Conservation (phyloP, 2,797 vertebrate genomes). For the Perodicticus potto region DNA sequence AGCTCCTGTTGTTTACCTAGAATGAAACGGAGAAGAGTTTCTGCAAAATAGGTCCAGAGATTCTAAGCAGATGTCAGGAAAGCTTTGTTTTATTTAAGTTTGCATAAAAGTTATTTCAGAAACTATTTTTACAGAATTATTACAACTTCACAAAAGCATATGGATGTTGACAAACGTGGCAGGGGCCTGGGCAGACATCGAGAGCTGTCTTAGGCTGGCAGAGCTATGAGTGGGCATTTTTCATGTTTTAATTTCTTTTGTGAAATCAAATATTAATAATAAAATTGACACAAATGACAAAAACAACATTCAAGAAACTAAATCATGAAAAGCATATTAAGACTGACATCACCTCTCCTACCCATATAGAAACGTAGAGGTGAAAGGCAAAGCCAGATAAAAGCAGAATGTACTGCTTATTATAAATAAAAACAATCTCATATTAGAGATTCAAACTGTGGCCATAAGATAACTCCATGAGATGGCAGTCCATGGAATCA, state of each 20-base stretch:
- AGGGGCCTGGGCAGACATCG: neutral
- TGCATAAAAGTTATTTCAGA: slow-evolving; percentile 6
- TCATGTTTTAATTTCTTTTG: slow-evolving; percentile 57
- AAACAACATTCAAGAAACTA: slow-evolving; percentile 65
- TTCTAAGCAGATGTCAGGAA: slow-evolving; percentile 13
- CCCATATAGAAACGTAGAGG: slow-evolving; percentile 48
- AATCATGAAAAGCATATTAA: slow-evolving; percentile 67
- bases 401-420: slow-evolving; percentile 67
- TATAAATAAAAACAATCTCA: slow-evolving; percentile 81
- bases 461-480: slow-evolving; percentile 82
- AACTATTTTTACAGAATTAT: neutral
- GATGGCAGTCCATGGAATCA: slow-evolving; percentile 84
- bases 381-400: slow-evolving; percentile 55
- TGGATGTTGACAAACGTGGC: neutral
- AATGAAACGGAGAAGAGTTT: neutral
- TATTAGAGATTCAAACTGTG: slow-evolving; percentile 85
- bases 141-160: neutral
- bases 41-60: neutral
- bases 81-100: neutral
- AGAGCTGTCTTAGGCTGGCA: neutral
- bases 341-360: slow-evolving; percentile 35
- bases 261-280: slow-evolving; percentile 60
- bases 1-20: neutral
- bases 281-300: slow-evolving; percentile 61
- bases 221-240: slow-evolving; percentile 32